These are phyloP conservation scores for Aulostomus chinensis DNA, from an alignment of 2,797 vertebrate genomes.

Conservation along the genomic window DNA sequence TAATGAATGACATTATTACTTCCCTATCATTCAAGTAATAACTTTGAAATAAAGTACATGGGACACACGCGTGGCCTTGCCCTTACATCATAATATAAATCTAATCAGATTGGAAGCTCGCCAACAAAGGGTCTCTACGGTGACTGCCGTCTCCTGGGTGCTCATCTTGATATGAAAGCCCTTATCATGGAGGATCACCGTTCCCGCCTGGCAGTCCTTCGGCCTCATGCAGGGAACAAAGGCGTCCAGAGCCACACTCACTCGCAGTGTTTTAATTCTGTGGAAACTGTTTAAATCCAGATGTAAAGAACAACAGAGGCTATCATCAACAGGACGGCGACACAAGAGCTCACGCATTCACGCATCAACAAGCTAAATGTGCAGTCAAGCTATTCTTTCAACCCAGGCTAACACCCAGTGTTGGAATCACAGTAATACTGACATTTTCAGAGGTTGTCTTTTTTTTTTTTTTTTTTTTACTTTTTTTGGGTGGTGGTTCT, in stretches of 20 bases:
- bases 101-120: constrained; percentile 39
- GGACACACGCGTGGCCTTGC: constrained; percentile 17
- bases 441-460: too few species aligned
- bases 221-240: constrained; percentile 79
- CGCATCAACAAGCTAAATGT: too few species aligned
- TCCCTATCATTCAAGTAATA: too few species aligned
- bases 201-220: constrained; percentile 64
- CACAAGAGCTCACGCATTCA: constrained; percentile 4
- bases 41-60: constrained; percentile 9
- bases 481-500: too few species aligned
- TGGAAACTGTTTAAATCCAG: too few species aligned
- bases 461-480: too few species aligned
- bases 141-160: constrained; percentile 62
- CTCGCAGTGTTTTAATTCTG: too few species aligned
- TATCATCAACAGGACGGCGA: constrained; percentile 61
- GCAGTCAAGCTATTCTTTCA: too few species aligned
- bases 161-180: constrained; percentile 73
- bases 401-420: too few species aligned
- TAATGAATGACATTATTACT: too few species aligned
- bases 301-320: constrained; percentile 78
- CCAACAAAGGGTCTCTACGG: constrained; percentile 69
- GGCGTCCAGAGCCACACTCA: too few species aligned
- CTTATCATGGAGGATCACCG: constrained; percentile 74
- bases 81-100: constrained; percentile 59
- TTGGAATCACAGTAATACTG: too few species aligned